These are phyloP conservation scores for Tetranychus piercei DNA, from an alignment of 2,888 invertebrate species.

Conservation along the genomic window DNA sequence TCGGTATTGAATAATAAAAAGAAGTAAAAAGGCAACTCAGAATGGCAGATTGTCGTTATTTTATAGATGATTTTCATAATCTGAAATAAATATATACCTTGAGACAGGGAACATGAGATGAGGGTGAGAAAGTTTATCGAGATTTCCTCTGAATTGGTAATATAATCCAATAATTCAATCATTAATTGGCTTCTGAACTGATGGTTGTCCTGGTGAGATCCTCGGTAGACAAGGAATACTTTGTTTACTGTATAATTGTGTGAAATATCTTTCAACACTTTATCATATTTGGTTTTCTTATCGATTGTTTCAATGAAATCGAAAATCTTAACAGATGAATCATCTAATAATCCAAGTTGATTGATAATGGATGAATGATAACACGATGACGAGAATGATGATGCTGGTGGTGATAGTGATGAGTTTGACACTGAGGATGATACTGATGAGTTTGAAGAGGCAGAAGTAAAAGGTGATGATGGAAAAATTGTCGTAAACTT, in stretches of 20 bases:
- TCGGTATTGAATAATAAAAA: no score
- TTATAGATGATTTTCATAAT: neutral
- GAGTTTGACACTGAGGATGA: neutral
- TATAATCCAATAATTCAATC: neutral
- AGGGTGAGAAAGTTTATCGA: neutral
- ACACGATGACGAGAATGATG: neutral
- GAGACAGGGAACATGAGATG: neutral
- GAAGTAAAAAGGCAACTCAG: no score
- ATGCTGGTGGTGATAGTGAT: neutral
- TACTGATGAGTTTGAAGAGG: neutral
- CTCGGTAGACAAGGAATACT: neutral
- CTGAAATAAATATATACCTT: neutral
- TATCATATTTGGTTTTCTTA: neutral
- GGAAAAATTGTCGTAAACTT: neutral
- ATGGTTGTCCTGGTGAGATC: neutral
- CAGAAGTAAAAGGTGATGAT: neutral
- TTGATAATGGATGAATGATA: neutral
- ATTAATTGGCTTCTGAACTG: neutral
- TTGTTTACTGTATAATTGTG: neutral
- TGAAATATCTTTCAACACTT: neutral
- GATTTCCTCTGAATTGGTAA: neutral
- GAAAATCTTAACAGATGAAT: neutral
- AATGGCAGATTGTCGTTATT: neutral
- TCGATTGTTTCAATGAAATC: neutral
- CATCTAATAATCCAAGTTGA: neutral